These are phyloP conservation scores for Copidosoma floridanum DNA, from an alignment of 1,140 invertebrate genomes.

Conservation along the genomic window DNA sequence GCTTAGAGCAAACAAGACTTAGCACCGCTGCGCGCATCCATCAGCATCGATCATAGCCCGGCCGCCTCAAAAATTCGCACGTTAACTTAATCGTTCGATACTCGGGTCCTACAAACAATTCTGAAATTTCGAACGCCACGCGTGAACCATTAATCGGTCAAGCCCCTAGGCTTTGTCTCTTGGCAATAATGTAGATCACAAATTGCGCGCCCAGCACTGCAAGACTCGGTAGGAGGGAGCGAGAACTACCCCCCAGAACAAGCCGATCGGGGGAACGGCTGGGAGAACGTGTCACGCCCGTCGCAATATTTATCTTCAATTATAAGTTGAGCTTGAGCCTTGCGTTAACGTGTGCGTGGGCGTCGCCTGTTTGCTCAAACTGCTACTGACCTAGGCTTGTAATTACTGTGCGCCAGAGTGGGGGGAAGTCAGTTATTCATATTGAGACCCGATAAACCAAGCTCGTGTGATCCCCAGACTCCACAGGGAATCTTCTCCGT, in stretches of 20 bases:
- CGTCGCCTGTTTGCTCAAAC: conserved; percentile 27
- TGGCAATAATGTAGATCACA: no score
- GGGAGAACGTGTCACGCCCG: no score
- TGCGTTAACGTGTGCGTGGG: conserved; percentile 1
- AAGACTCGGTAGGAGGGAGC: no score
- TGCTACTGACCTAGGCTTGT: no score
- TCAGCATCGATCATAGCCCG: background rate
- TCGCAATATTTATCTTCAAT: conserved; percentile 19
- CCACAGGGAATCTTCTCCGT: no score
- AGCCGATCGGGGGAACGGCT: no score
- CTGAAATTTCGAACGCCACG: background rate
- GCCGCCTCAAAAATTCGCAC: no score
- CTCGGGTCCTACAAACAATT: background rate
- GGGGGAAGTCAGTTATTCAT: conserved; percentile 22
- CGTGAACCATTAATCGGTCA: background rate
- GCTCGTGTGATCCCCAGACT: no score
- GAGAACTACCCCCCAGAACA: no score
- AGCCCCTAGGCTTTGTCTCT: no score
- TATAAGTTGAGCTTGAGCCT: conserved; percentile 8
- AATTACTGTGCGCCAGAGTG: conserved; percentile 15
- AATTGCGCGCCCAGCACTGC: no score
- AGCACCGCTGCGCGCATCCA: background rate
- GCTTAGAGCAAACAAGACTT: no score
- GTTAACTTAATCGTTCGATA: background rate
- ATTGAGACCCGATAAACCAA: background rate